phyloP scores from a whole-genome alignment of 2,888 invertebrate species.

The Alloplasta piceator region DNA sequence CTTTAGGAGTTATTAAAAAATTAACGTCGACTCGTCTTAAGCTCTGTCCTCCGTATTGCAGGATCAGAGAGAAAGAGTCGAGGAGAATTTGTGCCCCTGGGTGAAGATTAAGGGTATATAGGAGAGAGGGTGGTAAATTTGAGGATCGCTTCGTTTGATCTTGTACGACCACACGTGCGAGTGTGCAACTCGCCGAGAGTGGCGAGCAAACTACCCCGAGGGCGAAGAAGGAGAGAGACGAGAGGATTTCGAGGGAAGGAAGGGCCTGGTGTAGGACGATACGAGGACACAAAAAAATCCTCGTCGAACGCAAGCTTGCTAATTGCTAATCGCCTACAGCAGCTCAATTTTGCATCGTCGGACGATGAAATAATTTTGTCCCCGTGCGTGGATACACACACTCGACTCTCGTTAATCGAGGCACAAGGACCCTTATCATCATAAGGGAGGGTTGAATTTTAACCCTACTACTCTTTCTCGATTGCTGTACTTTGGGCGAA shows the following conservation, averaged over 20 bases:
- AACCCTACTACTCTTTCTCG: background rate
- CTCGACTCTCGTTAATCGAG: conserved; percentile 31
- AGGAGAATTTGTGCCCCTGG: conserved; percentile 25
- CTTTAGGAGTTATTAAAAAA: conserved; percentile 12
- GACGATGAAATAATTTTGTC: conserved; percentile 63
- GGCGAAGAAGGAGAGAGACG: conserved; percentile 21
- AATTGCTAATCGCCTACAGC: conserved; percentile 69
- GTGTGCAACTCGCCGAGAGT: conserved; percentile 20
- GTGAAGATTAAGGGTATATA: conserved; percentile 16
- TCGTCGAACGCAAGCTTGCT: conserved; percentile 55
- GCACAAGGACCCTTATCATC: conserved; percentile 36
- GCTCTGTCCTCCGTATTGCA: conserved; percentile 35
- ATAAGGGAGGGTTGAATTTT: conserved; percentile 27
- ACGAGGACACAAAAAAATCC: conserved; percentile 49
- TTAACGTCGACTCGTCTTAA: conserved; percentile 54
- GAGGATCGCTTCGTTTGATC: conserved; percentile 65
- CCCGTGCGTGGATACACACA: conserved; percentile 8
- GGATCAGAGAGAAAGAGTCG: conserved; percentile 54
- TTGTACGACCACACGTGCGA: conserved; percentile 62
- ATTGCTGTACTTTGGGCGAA: conserved; percentile 37
- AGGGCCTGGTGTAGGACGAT: no score
- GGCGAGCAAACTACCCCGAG: conserved; percentile 36
- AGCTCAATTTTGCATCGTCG: conserved; percentile 60
- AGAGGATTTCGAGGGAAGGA: no score
- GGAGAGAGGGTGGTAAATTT: conserved; percentile 19